These are phyloP conservation scores for Mesaphorura yosii DNA, from an alignment of 1,140 invertebrate species.

Conservation along the genomic window DNA sequence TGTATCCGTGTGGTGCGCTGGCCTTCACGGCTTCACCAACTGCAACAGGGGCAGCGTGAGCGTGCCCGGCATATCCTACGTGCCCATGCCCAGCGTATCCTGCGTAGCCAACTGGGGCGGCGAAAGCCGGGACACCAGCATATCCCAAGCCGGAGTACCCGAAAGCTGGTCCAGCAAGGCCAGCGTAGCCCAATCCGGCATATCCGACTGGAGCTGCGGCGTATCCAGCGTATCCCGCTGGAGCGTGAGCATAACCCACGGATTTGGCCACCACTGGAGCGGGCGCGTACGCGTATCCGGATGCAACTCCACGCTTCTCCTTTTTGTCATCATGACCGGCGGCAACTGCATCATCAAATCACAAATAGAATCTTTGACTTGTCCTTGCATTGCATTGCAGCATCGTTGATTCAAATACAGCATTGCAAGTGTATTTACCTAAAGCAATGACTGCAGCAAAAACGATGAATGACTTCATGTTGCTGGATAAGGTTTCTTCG, in stretches of 20 bases:
- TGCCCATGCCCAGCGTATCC: not conserved
- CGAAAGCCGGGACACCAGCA: not conserved
- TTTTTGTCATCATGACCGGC: not conserved
- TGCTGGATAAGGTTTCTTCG: too few relatives aligned
- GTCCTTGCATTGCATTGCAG: not conserved
- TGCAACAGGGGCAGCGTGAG: constrained; percentile 5
- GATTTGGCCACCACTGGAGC: not conserved
- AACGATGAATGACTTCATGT: not conserved
- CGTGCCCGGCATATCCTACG: not conserved
- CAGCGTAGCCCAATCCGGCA: not conserved
- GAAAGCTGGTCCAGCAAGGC: not conserved
- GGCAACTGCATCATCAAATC: not conserved
- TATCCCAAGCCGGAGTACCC: too few relatives aligned
- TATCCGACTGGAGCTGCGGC: not conserved
- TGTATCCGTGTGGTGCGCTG: not conserved
- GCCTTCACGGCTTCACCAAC: not conserved
- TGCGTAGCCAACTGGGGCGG: not conserved
- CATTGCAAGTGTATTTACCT: not conserved
- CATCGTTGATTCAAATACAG: not conserved
- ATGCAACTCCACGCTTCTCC: not conserved
- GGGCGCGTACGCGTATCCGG: not conserved
- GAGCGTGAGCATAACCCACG: not conserved
- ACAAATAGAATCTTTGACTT: not conserved
- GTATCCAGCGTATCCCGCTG: too few relatives aligned
- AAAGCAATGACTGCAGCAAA: not conserved